Evolutionary conservation across 2,888 invertebrate genomes (phyloP).

Genomic region (Dusona sp.): DNA sequence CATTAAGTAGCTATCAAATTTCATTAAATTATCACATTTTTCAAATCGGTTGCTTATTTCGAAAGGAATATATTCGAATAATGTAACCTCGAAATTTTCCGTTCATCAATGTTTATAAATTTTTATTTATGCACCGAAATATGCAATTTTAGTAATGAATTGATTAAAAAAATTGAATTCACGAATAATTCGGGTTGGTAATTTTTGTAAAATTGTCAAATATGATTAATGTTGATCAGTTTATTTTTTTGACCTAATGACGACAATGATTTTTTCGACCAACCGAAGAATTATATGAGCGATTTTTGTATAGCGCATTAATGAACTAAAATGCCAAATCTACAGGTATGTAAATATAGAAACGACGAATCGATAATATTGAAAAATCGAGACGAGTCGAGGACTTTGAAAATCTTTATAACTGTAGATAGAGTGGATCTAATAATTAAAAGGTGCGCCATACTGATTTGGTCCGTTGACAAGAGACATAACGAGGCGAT

Average conservation of each 20-base stretch:
- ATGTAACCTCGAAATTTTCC: neutral
- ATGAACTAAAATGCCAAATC: neutral
- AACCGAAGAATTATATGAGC: neutral
- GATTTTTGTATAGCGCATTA: neutral
- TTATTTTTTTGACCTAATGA: neutral
- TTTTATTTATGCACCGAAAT: neutral
- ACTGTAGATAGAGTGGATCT: neutral
- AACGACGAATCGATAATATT: neutral
- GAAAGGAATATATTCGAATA: neutral
- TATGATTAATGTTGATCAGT: neutral
- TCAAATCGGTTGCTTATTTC: neutral
- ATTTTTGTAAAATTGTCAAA: neutral
- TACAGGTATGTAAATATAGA: neutral
- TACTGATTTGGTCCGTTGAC: constrained; percentile 59
- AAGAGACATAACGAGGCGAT: constrained; percentile 57
- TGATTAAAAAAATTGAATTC: neutral
- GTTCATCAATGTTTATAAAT: neutral
- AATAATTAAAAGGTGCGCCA: constrained; percentile 50
- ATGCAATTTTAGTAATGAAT: neutral
- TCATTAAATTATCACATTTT: neutral
- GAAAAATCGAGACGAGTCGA: neutral
- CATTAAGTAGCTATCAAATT: neutral
- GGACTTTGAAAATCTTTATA: neutral
- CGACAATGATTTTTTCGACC: neutral
- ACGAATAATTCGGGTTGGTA: neutral